Percentiles rank a stretch among this genome's conserved stretches.
phyloP scores from a whole-genome alignment of 2,888 invertebrate species.

The Eupithecia inturbata region DNA sequence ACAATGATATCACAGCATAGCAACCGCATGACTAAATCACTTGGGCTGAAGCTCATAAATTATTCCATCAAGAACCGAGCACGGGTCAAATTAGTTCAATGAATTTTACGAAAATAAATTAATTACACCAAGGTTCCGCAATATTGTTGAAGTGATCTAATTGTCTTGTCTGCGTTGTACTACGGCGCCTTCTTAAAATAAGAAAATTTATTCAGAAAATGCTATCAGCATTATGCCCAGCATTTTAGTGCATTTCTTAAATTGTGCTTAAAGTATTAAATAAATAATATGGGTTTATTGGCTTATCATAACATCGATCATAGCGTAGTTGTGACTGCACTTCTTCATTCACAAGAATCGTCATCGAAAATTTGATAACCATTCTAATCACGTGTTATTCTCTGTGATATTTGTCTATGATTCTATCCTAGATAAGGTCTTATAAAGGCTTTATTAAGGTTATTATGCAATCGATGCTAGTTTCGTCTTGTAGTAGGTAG shows the following conservation, averaged over 20 bases:
- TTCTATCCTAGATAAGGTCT: too few relatives aligned
- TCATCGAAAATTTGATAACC: too few relatives aligned
- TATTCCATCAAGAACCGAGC: constrained; percentile 31
- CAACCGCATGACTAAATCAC: constrained; percentile 17
- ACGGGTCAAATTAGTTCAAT: constrained; percentile 42
- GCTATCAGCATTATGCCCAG: background rate
- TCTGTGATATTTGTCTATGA: too few relatives aligned
- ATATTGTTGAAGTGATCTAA: constrained; percentile 35
- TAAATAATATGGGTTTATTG: too few relatives aligned
- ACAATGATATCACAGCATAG: constrained; percentile 26
- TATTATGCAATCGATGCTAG: background rate
- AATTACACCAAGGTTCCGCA: constrained; percentile 39
- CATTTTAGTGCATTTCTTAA: too few relatives aligned
- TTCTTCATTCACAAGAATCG: too few relatives aligned
- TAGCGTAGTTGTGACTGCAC: too few relatives aligned
- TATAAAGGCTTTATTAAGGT: too few relatives aligned
- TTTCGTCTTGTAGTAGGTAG: background rate
- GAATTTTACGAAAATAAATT: constrained; percentile 44
- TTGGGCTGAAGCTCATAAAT: constrained; percentile 38
- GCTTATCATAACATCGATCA: too few relatives aligned
- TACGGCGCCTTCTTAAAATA: background rate
- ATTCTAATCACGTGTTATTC: too few relatives aligned
- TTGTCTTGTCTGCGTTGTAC: constrained; percentile 32
- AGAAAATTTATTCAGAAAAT: background rate
- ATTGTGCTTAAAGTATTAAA: too few relatives aligned